These are phyloP conservation scores for Corythoichthys intestinalis DNA, from an alignment of 2,113 vertebrate species.

Conservation along the genomic window DNA sequence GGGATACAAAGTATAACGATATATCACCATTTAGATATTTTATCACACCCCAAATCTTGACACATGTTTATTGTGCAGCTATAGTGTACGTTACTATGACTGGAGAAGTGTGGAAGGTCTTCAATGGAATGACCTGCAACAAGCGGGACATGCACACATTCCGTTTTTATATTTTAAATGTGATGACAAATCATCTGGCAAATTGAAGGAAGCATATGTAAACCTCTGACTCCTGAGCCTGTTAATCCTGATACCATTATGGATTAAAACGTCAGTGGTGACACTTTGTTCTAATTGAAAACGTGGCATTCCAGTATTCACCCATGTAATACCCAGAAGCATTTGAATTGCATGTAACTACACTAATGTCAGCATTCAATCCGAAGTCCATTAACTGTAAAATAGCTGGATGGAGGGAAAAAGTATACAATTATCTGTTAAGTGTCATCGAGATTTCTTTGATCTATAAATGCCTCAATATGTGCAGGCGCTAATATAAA, in stretches of 20 bases:
- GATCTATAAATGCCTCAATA: neutral
- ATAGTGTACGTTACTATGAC: too few species aligned
- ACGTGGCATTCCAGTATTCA: neutral
- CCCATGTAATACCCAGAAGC: neutral
- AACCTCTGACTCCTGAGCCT: neutral
- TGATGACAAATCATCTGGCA: neutral
- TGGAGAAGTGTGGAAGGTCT: neutral
- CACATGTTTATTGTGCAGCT: too few species aligned
- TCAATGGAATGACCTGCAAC: neutral
- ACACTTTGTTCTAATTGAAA: neutral
- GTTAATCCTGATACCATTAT: neutral
- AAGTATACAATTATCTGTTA: neutral
- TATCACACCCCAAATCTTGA: too few species aligned
- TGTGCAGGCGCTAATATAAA: neutral
- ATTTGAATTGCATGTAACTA: neutral
- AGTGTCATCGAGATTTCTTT: neutral
- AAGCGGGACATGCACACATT: neutral
- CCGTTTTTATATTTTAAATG: neutral
- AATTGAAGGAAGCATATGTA: neutral
- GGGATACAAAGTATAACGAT: too few species aligned
- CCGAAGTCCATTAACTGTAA: neutral
- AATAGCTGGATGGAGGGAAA: neutral
- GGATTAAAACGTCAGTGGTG: neutral
- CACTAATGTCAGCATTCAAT: neutral
- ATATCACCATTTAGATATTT: too few species aligned